Percentiles rank a stretch among this genome's conserved stretches.
phyloP scores from a whole-genome alignment of 2,797 vertebrate genomes.

The Dendrocincla fuliginosa region DNA sequence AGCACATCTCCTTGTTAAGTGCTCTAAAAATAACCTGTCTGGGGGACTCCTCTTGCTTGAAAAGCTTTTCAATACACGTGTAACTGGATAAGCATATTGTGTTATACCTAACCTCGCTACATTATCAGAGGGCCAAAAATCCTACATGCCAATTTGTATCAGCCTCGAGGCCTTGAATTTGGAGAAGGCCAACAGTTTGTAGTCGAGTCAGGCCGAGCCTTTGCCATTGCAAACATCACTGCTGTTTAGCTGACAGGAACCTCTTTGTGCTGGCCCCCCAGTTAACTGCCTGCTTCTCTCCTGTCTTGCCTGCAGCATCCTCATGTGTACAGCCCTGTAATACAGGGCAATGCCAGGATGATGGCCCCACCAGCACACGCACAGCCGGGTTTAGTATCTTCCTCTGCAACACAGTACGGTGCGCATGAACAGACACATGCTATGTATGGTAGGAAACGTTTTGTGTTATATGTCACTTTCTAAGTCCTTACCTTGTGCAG shows the following conservation, averaged over 20 bases:
- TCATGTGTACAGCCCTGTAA: conserved; percentile 95
- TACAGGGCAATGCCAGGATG: conserved; percentile 94
- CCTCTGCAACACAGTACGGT: conserved; percentile 92
- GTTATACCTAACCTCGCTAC: background rate
- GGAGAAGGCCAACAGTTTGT: background rate
- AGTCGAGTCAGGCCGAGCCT: background rate
- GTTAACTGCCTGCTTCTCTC: background rate
- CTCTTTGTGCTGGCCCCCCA: background rate
- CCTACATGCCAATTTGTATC: background rate
- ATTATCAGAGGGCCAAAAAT: background rate
- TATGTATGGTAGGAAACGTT: conserved; percentile 94
- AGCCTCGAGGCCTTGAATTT: background rate
- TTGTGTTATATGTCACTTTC: conserved; percentile 67
- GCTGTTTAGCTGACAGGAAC: background rate
- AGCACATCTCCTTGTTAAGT: background rate
- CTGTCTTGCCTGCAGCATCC: conserved; percentile 83
- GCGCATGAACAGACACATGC: conserved; percentile 95
- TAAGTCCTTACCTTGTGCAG: conserved; percentile 39
- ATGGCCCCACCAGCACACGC: conserved; percentile 92
- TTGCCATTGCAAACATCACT: accelerated
- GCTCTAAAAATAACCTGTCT: background rate
- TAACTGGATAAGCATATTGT: background rate
- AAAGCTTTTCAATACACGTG: background rate
- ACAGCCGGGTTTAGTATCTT: conserved; percentile 91
- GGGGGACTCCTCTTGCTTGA: background rate